phyloP scores from a whole-genome alignment of 2,113 vertebrate species.

The Morphnarchus princeps region DNA sequence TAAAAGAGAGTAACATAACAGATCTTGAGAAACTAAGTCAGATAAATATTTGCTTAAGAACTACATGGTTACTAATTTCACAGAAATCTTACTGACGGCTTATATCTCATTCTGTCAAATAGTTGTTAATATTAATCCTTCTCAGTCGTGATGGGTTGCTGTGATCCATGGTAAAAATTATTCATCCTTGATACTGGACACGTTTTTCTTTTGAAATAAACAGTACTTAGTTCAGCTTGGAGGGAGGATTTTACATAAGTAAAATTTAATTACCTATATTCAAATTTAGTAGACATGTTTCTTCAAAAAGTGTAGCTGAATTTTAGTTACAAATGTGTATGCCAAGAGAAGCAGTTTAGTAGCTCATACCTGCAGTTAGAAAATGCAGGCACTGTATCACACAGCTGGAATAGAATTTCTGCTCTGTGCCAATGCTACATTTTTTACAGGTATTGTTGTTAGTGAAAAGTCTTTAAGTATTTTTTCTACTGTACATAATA shows the following conservation, averaged over 20 bases:
- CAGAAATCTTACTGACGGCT: background rate
- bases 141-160: background rate
- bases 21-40: background rate
- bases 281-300: background rate
- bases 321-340: background rate
- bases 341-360: background rate
- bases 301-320: background rate
- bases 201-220: background rate
- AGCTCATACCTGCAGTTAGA: background rate
- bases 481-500: background rate
- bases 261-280: background rate
- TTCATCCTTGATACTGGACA: background rate
- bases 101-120: background rate
- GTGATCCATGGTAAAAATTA: background rate
- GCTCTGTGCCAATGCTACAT: background rate
- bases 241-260: background rate
- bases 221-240: background rate
- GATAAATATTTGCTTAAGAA: background rate
- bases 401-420: background rate
- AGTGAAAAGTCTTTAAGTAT: background rate
- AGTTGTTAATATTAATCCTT: background rate
- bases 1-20: background rate
- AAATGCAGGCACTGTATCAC: background rate
- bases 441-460: background rate
- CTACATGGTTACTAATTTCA: background rate